Base-by-base conservation (phyloP, 2,888 invertebrate species). In the Pedicia rivosa region DNA sequence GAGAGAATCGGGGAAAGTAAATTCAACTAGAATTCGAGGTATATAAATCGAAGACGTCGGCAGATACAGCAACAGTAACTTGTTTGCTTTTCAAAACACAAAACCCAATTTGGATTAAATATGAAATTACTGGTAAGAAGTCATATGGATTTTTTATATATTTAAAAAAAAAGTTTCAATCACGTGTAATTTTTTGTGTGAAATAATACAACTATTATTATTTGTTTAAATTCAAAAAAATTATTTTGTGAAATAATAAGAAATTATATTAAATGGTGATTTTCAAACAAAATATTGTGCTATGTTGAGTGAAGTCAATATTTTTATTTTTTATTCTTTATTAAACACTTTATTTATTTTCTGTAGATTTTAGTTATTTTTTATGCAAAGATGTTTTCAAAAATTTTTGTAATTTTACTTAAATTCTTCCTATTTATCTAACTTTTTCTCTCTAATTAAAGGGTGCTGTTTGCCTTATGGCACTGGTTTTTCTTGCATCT, bases 401-500 rank as follows among this genome's bases (percentile, higher is more conserved):
- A 20, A 20, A 8, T 20, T 5, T 3, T 5, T 24, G 8, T 24
- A 7, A 7, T 24, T 24, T 4, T 24, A 24, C 4, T 5, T 3
- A 24, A 30, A 15, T 14, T 4, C 9, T 13, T 12, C 15, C 15
- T 15, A 30, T 13, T 15, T 14, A 16, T 13, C 16, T 30, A 13
- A 14, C 19, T 32, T 32, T 38, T 38, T 38, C 22, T 15, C 31
- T 34, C 15, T 24, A 12, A 26, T 40, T 44, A 39, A 44, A 61
- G 60, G 57, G 54, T 45, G 54, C 59, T 51, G 57, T 56, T 49
- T 53, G 51, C 43, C 49, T 71, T 59, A 49, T 62, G 44, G 65
- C 69, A 45, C 53, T 73, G 67, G 70, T 72, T 62, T 62, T 73
- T 52, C 58, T 72, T 58, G 70, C 68, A 55, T 59, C 64, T 43